These are phyloP conservation scores for Spisula subtruncata DNA, from an alignment of 2,888 invertebrate species.

Conservation along the genomic window DNA sequence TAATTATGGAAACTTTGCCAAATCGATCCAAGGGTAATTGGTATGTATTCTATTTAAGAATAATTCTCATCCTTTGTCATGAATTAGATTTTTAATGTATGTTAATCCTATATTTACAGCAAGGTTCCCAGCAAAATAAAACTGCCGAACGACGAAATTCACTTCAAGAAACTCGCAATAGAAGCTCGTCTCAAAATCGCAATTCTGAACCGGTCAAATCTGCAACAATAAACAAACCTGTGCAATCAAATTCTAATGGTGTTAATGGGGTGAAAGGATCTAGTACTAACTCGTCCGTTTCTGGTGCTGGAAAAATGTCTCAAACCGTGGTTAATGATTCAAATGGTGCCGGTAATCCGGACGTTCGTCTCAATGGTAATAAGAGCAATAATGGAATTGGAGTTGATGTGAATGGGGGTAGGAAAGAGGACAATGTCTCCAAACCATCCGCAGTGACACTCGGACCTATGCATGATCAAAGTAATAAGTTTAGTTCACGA, in stretches of 20 bases:
- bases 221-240: conserved; percentile 7
- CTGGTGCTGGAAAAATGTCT: conserved; percentile 13
- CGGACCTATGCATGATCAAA: conserved; percentile 63
- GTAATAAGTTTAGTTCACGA: conserved; percentile 59
- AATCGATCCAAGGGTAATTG: too few species aligned
- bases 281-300: neutral
- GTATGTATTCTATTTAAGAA: too few species aligned
- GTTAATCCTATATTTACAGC: conserved; percentile 58
- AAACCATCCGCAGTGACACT: neutral
- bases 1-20: too few species aligned
- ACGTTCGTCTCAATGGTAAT: conserved; percentile 2
- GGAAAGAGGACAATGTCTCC: neutral
- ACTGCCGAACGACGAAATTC: conserved; percentile 48
- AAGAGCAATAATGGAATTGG: neutral
- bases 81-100: too few species aligned
- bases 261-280: conserved; percentile 33
- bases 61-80: too few species aligned
- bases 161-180: conserved; percentile 38
- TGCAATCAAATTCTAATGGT: conserved; percentile 49
- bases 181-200: conserved; percentile 4
- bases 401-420: neutral
- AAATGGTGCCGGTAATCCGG: neutral
- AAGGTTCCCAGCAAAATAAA: conserved; percentile 68
- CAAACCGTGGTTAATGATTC: conserved; percentile 1
- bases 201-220: conserved; percentile 47